Evolutionary conservation across 2,888 invertebrate species (phyloP).

Genomic region (Linnaemya vulpina): DNA sequence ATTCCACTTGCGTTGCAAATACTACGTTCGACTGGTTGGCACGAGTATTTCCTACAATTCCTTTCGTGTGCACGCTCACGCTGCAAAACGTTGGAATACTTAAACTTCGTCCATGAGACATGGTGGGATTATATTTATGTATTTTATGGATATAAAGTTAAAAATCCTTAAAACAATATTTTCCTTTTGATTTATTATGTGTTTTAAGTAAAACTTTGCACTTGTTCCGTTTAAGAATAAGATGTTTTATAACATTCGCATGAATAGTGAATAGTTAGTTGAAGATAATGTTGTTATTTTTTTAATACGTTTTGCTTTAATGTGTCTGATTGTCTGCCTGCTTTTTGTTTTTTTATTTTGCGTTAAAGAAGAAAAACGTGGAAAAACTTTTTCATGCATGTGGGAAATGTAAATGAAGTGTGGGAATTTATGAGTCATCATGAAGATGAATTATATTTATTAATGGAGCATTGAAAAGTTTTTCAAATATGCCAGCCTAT

Average conservation of each 20-base stretch:
- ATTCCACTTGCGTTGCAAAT: constrained; percentile 29
- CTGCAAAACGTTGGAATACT: background rate
- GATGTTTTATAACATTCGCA: constrained; percentile 16
- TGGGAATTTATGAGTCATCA: constrained; percentile 63
- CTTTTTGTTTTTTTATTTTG: too few relatives aligned
- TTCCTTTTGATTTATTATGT: constrained; percentile 72
- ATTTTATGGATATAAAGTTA: constrained; percentile 63
- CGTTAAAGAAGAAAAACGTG: background rate
- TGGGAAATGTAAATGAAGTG: background rate
- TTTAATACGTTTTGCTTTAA: constrained; percentile 30
- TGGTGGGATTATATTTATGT: constrained; percentile 47
- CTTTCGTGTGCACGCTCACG: background rate
- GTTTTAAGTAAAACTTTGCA: constrained; percentile 72
- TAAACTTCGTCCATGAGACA: background rate
- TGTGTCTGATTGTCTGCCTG: constrained; percentile 4
- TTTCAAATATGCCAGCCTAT: too few relatives aligned
- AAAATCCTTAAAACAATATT: constrained; percentile 65
- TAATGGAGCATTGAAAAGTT: constrained; percentile 1
- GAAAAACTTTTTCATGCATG: background rate
- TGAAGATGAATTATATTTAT: constrained; percentile 64
- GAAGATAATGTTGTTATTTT: background rate
- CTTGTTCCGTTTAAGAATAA: constrained; percentile 60
- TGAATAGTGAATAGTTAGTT: background rate
- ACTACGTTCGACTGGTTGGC: constrained; percentile 2
- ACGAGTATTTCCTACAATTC: background rate